Conservation (phyloP, 2,797 vertebrate genomes). For the Melanotaenia boesemani region DNA sequence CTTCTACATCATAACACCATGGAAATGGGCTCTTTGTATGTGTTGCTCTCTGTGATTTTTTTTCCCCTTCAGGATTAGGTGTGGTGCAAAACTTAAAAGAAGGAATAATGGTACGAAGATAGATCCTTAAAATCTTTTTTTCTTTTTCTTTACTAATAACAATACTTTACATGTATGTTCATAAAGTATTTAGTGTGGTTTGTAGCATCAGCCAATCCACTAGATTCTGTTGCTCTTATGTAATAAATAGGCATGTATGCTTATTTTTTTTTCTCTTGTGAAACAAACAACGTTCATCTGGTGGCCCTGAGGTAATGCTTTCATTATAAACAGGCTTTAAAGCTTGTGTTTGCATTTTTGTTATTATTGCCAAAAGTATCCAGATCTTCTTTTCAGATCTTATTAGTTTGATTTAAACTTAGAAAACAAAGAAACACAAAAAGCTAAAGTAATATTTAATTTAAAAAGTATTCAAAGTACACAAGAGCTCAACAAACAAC, state of each 20-base stretch:
- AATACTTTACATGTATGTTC: background rate
- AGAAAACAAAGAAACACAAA: background rate
- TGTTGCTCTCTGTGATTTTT: conserved; percentile 37
- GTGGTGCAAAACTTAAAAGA: conserved; percentile 50
- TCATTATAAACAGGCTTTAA: conserved; percentile 4
- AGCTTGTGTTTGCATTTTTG: conserved; percentile 14
- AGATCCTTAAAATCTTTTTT: background rate
- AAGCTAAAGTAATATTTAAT: background rate
- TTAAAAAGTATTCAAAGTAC: background rate
- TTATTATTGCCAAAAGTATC: background rate
- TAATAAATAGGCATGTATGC: conserved; percentile 21
- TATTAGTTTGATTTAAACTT: background rate
- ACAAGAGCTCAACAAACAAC: conserved; percentile 14
- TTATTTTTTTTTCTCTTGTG: conserved; percentile 4
- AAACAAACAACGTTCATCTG: conserved; percentile 2
- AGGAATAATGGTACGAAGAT: conserved; percentile 29
- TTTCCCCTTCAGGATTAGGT: conserved; percentile 15
- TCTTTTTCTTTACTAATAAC: background rate
- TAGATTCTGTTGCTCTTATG: conserved; percentile 12
- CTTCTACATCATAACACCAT: conserved; percentile 35
- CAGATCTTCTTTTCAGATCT: background rate
- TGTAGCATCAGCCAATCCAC: conserved; percentile 22
- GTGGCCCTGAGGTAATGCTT: conserved; percentile 7
- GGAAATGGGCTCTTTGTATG: conserved; percentile 49
- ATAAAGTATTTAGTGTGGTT: conserved; percentile 16